Base-by-base conservation (phyloP, 2,113 vertebrate genomes). In the Charadrius vociferus region DNA sequence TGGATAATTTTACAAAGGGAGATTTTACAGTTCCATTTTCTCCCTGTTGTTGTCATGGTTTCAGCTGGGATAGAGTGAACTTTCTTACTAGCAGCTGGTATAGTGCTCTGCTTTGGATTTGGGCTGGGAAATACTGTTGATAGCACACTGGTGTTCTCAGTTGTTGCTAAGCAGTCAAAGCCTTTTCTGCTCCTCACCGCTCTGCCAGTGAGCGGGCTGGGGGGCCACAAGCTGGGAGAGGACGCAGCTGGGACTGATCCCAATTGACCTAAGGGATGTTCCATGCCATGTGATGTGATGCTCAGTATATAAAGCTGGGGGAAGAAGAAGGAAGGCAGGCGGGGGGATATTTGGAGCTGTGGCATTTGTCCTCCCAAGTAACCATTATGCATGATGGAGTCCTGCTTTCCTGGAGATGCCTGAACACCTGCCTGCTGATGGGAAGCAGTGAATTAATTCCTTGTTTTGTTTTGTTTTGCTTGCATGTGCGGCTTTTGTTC, bases 11-110 rank as follows among this genome's bases (percentile, higher is more conserved):
- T 37, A 3, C 24, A 22, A 34, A 71, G 49, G 24, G 67, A 55
- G 29, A 1, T 0, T 4, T 49, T 34, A 34, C 8, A 27, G 47
- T 61, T 91, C 20, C 1, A 0, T 58, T 86, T 71, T 32, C 23
- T 74, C 4, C 9, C 7, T 2, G 0, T 7, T 43, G 29, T 30
- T 32, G 63, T 66, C 63, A 32, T 66, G 29, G 63, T 32, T 66
- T 66, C 63, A 66, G 41, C 22, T 32, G 19, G 39, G 41, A 15
- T 32, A 45, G 39, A 32, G 21, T 14, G 22, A 18, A 45, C 9
- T 32, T 66, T 32, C 37, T 41, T 65, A 12, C 26, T 41, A 14
- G 27, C 19, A 43, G 62, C 39, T 43, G 37, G 8, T 65, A 21
- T 21, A 65, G 62, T 14, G 19, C 39, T 41, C 2, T 7, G 39